Evolutionary conservation across 2,113 vertebrate genomes (phyloP).

Genomic region (Jaculus jaculus): DNA sequence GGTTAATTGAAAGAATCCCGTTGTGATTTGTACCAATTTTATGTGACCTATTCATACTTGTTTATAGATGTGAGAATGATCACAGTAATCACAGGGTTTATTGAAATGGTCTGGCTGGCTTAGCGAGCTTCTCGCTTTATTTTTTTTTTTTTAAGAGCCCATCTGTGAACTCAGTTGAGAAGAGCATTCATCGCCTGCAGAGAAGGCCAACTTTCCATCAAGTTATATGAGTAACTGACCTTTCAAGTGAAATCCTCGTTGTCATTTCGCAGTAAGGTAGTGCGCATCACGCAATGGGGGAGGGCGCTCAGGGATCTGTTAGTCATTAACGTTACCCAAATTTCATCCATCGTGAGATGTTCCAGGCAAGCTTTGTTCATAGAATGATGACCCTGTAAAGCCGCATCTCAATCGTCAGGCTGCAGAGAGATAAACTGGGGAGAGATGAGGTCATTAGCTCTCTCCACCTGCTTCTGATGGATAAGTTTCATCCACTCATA

Average conservation of each 20-base stretch:
- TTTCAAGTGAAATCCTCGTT: background rate
- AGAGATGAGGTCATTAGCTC: background rate
- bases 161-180: background rate
- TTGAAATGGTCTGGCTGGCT: background rate
- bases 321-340: background rate
- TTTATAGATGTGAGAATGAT: background rate
- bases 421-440: background rate
- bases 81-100: background rate
- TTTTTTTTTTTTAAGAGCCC: background rate
- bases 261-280: background rate
- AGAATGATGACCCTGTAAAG: background rate
- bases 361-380: conserved; percentile 29
- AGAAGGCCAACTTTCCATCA: background rate
- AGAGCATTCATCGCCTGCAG: background rate
- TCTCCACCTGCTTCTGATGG: background rate
- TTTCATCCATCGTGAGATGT: background rate
- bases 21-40: background rate
- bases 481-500: background rate
- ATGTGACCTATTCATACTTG: background rate
- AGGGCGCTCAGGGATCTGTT: background rate
- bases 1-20: background rate
- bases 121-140: background rate
- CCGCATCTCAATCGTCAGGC: background rate
- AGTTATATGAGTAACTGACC: background rate
- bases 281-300: background rate